Percentiles rank a stretch among this genome's conserved stretches.
Evolutionary conservation across 1,140 invertebrate genomes (phyloP).

Genomic region (Drosophila nannoptera): DNA sequence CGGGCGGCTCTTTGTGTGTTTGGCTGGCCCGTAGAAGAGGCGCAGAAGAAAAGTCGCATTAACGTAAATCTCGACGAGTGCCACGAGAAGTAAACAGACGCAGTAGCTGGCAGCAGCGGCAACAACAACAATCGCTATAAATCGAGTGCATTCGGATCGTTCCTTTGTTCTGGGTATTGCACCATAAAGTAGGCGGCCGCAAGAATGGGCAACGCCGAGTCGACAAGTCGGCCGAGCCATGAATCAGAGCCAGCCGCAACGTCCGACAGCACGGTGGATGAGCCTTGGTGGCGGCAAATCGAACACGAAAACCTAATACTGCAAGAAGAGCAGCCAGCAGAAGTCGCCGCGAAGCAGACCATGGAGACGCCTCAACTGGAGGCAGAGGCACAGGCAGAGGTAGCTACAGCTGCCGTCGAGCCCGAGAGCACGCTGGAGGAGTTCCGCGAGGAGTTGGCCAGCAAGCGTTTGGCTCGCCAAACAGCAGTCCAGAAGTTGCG

Average conservation of each 20-base stretch:
- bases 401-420: background rate
- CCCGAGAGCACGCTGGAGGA: slow-evolving; percentile 78
- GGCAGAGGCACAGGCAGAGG: slow-evolving; percentile 4
- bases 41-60: slow-evolving; percentile 60
- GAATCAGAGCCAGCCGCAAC: slow-evolving; percentile 36
- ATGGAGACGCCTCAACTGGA: background rate
- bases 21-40: slow-evolving; percentile 21
- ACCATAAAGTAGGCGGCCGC: slow-evolving; percentile 4
- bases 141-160: slow-evolving; percentile 41
- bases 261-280: slow-evolving; percentile 10
- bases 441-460: slow-evolving; percentile 81
- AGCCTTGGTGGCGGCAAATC: slow-evolving; percentile 75
- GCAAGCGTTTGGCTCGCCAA: slow-evolving; percentile 82
- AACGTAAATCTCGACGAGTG: slow-evolving; percentile 55
- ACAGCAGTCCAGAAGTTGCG: slow-evolving; percentile 81
- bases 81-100: slow-evolving; percentile 45
- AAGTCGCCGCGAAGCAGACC: slow-evolving; percentile 1
- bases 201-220: slow-evolving; percentile 65
- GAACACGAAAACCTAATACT: slow-evolving; percentile 73
- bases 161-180: slow-evolving; percentile 49
- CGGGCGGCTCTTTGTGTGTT: slow-evolving; percentile 39
- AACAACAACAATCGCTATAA: slow-evolving; percentile 33
- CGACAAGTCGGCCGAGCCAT: slow-evolving; percentile 41
- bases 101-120: slow-evolving; percentile 32
- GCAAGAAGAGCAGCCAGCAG: slow-evolving; percentile 37